Evolutionary conservation across 2,888 invertebrate species (phyloP), one percentile per base, ranked within the genome.

Genomic region (Aradus depressus): DNA sequence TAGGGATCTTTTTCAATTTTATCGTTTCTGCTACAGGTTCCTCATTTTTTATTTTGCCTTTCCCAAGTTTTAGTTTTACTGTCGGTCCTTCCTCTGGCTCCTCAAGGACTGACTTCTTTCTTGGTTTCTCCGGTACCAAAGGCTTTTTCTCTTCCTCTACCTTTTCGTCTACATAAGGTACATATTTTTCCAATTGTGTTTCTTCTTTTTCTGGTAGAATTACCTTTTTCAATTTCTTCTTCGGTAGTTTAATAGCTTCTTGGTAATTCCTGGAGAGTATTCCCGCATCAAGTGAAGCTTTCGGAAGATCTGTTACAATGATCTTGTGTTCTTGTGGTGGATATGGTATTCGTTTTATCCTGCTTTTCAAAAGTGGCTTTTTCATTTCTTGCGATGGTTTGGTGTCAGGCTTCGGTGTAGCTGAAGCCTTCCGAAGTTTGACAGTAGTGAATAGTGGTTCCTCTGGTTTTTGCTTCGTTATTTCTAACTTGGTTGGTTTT

Each of bases 261-360:
- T 80, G 75, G 6, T 79, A 71, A 64, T 80, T 81, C 62, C 82
- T 74, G 0, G 84, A 84, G 32, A 85, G 65, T 57, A 81, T 75
- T 22, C 83, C 84, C 61, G 73, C 75, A 61, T 77, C 75, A 57
- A 75, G 75, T 16, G 75, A 59, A 47, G 75, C 75, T 57, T 49
- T 50, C 19, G 66, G 64, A 0, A 82, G 67, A 41, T 68, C 65
- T 3, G 69, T 72, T 3, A 80, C 63, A 22, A 70, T 63, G 1
- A 76, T 75, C 52, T 70, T 68, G 38, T 75, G 65, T 32, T 72
- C 66, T 53, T 72, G 67, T 3, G 82, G 76, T 12, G 82, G 78
- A 72, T 77, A 84, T 2, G 41, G 26, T 16, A 58, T 49, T 1
- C 48, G 22, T 47, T 37, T 58, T 8, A 57, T 57, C 23, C 56